Evolutionary conservation across 2,888 invertebrate genomes (phyloP), one percentile per base, ranked within the genome.

Genomic region (Ochropleura plecta): DNA sequence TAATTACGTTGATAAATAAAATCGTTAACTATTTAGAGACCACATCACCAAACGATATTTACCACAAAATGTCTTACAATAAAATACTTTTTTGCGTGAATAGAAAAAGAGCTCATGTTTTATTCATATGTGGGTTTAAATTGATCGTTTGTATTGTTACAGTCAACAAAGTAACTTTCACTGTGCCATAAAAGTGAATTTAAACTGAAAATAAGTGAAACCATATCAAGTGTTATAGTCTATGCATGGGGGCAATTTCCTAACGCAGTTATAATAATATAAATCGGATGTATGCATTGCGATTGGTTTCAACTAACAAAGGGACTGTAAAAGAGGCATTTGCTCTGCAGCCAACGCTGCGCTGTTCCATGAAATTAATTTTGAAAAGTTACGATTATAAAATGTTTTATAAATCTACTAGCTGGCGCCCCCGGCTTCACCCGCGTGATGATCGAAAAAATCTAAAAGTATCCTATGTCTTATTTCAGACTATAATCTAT

Each of bases 171-270:
- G 63, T 59, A 63, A 83, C 83, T 85, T 83, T 83, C 79, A 79
- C 76, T 73, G 20, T 46, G 63, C 53, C 53, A 66, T 74, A 66
- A 79, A 81, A 60, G 67, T 67, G 60, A 76, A 69, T 82, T 79
- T 79, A 18, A 78, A 73, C 74, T 74, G 79, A 84, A 85, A 79
- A 79, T 81, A 83, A 83, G 85, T 84, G 83, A 85, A 87, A 86
- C 79, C 70, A 62, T 68, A 44, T 62, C 46, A 64, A 73, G 70
- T 44, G 64, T 48, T 5, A 30, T 30, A 30, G 30, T 30, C 30
- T 76, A 72, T 70, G 85, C 84, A 91, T 90, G 88, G 82, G 89
- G 90, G 89, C 88, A 89, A 92, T 92, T 92, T 85, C 88, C 88
- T 92, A 91, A 91, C 87, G 87, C 86, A 70, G 69, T 76, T 69